These are phyloP conservation scores for Nysson spinosus DNA, from an alignment of 2,888 invertebrate genomes.

Conservation along the genomic window DNA sequence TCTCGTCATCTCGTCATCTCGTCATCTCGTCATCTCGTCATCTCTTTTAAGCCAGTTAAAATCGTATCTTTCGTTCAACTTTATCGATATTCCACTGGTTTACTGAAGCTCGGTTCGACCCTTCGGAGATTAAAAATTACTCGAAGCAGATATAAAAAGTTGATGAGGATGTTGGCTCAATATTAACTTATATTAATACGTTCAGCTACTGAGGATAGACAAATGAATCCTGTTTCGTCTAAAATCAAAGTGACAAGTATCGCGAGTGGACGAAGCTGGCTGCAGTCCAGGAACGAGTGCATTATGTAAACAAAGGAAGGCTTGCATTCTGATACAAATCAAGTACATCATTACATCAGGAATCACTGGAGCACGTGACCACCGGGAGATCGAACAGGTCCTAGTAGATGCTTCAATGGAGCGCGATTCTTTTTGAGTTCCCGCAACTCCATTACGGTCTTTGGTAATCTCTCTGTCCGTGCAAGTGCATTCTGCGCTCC, in stretches of 20 bases:
- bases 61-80: too few species aligned
- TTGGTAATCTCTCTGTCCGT: constrained; percentile 67
- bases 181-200: constrained; percentile 36
- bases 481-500: constrained; percentile 69
- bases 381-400: constrained; percentile 28
- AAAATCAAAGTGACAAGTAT: constrained; percentile 51
- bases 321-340: constrained; percentile 45
- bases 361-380: constrained; percentile 51
- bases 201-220: constrained; percentile 45
- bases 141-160: too few species aligned
- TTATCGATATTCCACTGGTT: too few species aligned
- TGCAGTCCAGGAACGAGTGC: constrained; percentile 41
- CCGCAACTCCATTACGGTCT: constrained; percentile 64
- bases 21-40: too few species aligned
- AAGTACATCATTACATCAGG: constrained; percentile 49
- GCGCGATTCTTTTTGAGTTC: constrained; percentile 69
- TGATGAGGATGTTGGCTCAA: constrained; percentile 4
- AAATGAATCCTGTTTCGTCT: constrained; percentile 38
- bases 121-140: too few species aligned
- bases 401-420: constrained; percentile 60
- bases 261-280: constrained; percentile 48
- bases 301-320: constrained; percentile 57
- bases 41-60: too few species aligned
- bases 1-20: neutral
- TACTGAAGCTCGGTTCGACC: too few species aligned